Evolutionary conservation across 2,113 vertebrate genomes (phyloP).

Genomic region (Tautogolabrus adspersus): DNA sequence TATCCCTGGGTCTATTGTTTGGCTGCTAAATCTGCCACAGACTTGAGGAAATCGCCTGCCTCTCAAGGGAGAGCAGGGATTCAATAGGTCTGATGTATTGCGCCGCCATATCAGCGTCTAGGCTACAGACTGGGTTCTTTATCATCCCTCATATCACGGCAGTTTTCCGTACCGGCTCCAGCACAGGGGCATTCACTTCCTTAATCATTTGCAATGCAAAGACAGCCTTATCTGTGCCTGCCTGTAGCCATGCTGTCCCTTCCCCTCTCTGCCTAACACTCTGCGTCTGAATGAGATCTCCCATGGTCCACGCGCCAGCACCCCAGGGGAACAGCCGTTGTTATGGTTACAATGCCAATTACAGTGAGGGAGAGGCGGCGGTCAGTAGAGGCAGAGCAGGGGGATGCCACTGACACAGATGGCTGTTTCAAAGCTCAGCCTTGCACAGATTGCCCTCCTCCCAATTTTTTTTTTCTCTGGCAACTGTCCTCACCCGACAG

Average conservation of each 20-base stretch:
- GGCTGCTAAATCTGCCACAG: conserved; percentile 41
- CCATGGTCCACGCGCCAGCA: conserved; percentile 57
- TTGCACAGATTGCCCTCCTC: conserved; percentile 44
- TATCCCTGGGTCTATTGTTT: conserved; percentile 44
- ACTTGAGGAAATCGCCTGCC: conserved; percentile 12
- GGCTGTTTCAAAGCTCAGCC: conserved; percentile 58
- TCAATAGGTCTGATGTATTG: conserved; percentile 38
- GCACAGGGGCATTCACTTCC: conserved; percentile 42
- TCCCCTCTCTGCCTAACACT: conserved; percentile 37
- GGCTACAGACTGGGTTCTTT: conserved; percentile 38
- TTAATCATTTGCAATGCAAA: conserved; percentile 75
- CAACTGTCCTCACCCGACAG: not conserved
- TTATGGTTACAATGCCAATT: conserved; percentile 74
- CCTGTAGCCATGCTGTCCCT: conserved; percentile 14
- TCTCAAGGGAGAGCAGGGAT: conserved; percentile 42
- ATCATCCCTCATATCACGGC: conserved; percentile 49
- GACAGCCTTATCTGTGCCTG: conserved; percentile 55
- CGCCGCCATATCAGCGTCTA: conserved; percentile 31
- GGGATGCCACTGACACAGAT: conserved; percentile 63
- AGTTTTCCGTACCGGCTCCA: conserved; percentile 6
- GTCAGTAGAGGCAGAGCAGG: conserved; percentile 48
- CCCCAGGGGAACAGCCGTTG: conserved; percentile 58
- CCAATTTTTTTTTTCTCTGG: conserved; percentile 23
- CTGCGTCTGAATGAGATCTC: conserved; percentile 47
- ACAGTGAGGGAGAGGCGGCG: conserved; percentile 65